Base-by-base conservation (phyloP, 2,113 vertebrate genomes). In the Leucosticte australis region DNA sequence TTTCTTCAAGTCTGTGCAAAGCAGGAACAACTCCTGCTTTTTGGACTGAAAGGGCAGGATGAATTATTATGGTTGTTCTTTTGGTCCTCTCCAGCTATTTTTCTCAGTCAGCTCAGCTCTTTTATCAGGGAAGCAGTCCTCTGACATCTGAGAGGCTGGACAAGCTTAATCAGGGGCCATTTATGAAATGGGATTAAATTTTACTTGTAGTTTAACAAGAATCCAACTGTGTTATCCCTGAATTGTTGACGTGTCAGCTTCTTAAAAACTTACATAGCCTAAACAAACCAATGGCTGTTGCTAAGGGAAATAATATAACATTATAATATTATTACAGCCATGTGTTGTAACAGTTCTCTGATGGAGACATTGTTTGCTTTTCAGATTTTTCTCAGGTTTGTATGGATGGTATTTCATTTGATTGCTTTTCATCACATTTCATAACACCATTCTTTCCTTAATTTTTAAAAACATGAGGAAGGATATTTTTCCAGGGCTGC, bases 281-380 rank as follows among this genome's bases (percentile, higher is more conserved):
- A 94, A 94, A 97, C 87, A 98, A 97, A 90, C 64, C 68, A 77
- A 78, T 93, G 60, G 62, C 85, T 94, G 89, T 97, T 98, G 94
- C 96, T 97, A 97, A 93, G 92, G 90, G 91, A 97, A 89, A 92
- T 77, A 84, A n/a, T 95, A 89, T 85, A 95, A 85, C 79, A 84
- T n/a, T 71, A 68, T 41, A 71, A 53, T 62, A 96, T 95, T 89
- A 69, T 20, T 76, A 53, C 77, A 92, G n/a, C 41, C 44, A 71
- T 93, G 46, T 68, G 74, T 88, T 93, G 67, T 83, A 94, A 96
- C 49, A 83, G 23, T 67, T 81, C 92, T 95, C 77, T 85, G 87
- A 88, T 39, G 86, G 95, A 94, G 55, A 71, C 53, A 65, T 80
- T 94, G 90, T 93, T 97, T 94, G 87, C 92, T 94, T 96, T 96